These are phyloP conservation scores for Anthopleura xanthogrammica DNA, from an alignment of 92 coral and sea anemone genomes.

Conservation along the genomic window DNA sequence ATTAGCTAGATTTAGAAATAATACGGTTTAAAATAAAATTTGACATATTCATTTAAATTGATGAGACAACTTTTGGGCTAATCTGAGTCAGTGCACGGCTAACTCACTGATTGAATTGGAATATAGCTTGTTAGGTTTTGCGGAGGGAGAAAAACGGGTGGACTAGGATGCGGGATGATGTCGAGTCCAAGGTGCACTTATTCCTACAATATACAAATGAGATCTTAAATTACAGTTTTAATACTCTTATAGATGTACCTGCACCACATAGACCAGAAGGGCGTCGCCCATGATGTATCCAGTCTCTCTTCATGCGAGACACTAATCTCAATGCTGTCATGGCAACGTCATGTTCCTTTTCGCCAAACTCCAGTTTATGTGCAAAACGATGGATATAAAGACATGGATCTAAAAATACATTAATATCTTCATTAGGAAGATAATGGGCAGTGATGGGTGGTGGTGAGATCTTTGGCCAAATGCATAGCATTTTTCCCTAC, in stretches of 20 bases:
- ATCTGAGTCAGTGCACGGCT: neutral
- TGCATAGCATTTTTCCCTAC: no score
- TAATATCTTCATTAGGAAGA: neutral
- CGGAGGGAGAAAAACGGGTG: no score
- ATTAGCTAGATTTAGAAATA: neutral
- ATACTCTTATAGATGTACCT: constrained; percentile 24
- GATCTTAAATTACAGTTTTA: neutral
- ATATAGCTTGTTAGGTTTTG: no score
- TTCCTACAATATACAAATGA: neutral
- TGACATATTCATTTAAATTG: no score
- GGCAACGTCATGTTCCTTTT: constrained; percentile 97
- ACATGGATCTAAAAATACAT: constrained; percentile 72
- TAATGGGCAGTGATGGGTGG: neutral
- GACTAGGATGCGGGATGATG: no score
- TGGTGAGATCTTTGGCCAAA: no score
- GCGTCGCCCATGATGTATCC: constrained; percentile 99
- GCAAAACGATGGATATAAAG: constrained; percentile 97
- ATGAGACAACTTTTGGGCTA: neutral
- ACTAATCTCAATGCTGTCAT: constrained; percentile 93
- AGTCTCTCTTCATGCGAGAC: constrained; percentile 94
- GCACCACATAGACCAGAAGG: constrained; percentile 99
- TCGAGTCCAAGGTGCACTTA: no score
- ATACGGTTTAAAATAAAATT: no score
- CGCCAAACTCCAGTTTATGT: constrained; percentile 91
- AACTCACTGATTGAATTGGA: neutral